These are phyloP conservation scores for Lingula anatina DNA, from an alignment of 2,888 invertebrate species.

Conservation along the genomic window DNA sequence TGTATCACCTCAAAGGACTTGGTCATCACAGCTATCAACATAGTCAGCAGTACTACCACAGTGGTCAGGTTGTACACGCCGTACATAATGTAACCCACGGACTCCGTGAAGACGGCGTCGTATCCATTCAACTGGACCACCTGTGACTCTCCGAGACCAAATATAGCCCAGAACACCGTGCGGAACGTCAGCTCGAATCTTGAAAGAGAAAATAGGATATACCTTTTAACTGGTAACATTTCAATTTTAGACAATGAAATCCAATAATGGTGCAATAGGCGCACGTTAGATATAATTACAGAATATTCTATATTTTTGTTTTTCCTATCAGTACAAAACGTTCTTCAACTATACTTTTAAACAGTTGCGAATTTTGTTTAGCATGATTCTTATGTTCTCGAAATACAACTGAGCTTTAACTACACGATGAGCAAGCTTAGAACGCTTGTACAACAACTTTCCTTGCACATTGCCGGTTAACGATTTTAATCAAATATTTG, in stretches of 20 bases:
- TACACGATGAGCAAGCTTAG: too few species aligned
- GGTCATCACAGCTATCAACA: constrained; percentile 69
- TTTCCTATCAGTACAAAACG: too few species aligned
- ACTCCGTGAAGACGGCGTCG: constrained; percentile 51
- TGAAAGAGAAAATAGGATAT: constrained; percentile 5
- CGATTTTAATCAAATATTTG: neutral
- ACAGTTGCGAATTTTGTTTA: too few species aligned
- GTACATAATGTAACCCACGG: constrained; percentile 54
- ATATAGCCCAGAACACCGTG: constrained; percentile 49
- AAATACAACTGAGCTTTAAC: too few species aligned
- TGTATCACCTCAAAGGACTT: constrained; percentile 65
- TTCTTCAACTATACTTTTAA: too few species aligned
- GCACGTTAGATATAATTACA: too few species aligned
- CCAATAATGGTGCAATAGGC: too few species aligned
- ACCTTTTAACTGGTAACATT: too few species aligned
- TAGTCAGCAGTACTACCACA: constrained; percentile 60
- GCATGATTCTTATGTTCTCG: too few species aligned
- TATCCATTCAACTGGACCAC: constrained; percentile 49
- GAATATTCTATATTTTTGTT: too few species aligned
- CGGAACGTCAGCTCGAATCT: constrained; percentile 42
- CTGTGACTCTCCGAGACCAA: constrained; percentile 43
- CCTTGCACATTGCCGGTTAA: neutral
- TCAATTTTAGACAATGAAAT: neutral
- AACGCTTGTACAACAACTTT: too few species aligned
- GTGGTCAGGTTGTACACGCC: constrained; percentile 55